Evolutionary conservation across 2,888 invertebrate species (phyloP).

Genomic region (Drosophila peninsularis): DNA sequence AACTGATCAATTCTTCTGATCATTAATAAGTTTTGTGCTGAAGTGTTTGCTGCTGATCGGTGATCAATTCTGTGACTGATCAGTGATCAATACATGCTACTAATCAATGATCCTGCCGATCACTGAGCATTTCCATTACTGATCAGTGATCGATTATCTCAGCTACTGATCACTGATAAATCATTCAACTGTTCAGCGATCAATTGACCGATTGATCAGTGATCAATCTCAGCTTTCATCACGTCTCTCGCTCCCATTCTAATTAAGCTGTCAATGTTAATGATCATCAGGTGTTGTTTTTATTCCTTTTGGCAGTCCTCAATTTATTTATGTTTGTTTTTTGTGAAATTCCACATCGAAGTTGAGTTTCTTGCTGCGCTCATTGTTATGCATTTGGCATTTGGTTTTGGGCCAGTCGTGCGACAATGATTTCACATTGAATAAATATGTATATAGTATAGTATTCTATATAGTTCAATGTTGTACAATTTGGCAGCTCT

Average conservation of each 20-base stretch:
- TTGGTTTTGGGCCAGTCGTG: constrained; percentile 53
- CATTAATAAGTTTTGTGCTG: neutral
- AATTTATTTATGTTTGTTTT: constrained; percentile 48
- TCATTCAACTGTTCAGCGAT: constrained; percentile 19
- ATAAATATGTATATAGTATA: constrained; percentile 2
- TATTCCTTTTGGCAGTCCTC: constrained; percentile 23
- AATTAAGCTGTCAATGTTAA: constrained; percentile 27
- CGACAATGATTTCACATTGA: constrained; percentile 59
- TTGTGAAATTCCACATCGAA: constrained; percentile 64
- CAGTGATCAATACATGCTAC: neutral
- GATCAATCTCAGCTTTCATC: constrained; percentile 28
- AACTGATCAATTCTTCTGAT: constrained; percentile 3
- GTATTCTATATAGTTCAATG: constrained; percentile 74
- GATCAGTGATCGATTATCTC: neutral
- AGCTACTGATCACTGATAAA: neutral
- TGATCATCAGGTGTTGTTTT: constrained; percentile 22
- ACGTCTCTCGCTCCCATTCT: constrained; percentile 21
- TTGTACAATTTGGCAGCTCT: constrained; percentile 50
- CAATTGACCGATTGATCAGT: constrained; percentile 16
- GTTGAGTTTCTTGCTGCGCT: constrained; percentile 18
- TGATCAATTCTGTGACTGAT: neutral
- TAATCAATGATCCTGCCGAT: neutral
- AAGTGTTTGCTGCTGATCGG: too few species aligned
- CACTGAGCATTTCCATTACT: too few species aligned
- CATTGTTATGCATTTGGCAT: constrained; percentile 65